These are phyloP conservation scores for Babylonia areolata DNA, from an alignment of 1,140 invertebrate species.

Conservation along the genomic window DNA sequence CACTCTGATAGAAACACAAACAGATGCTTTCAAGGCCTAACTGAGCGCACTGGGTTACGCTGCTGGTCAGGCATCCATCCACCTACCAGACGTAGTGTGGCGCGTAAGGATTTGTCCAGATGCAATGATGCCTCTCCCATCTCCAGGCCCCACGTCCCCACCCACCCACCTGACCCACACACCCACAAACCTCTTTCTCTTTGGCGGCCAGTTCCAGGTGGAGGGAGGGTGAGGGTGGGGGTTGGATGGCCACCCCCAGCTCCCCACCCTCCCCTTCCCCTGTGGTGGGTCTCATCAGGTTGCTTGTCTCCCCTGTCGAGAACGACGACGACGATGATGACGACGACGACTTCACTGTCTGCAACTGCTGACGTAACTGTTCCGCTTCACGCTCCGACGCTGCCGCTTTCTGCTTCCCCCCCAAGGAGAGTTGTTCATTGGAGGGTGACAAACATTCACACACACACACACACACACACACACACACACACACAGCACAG, in stretches of 20 bases:
- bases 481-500: neutral
- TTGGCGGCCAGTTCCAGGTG: conserved; percentile 2
- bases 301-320: neutral
- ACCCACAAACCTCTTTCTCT: neutral
- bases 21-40: too few species aligned
- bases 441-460: neutral
- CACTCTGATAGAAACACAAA: too few species aligned
- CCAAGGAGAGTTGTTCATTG: neutral
- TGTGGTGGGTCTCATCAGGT: neutral
- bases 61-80: too few species aligned
- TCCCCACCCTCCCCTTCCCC: neutral
- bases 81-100: too few species aligned
- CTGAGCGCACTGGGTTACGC: too few species aligned
- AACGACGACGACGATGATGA: neutral
- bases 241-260: neutral
- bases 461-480: neutral
- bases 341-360: neutral
- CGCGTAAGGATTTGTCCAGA: too few species aligned
- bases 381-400: conserved; percentile 95
- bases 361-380: conserved; percentile 88
- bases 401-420: conserved; percentile 86
- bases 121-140: too few species aligned
- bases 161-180: too few species aligned
- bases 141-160: too few species aligned
- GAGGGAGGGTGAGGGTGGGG: neutral